Evolutionary conservation across 2,888 invertebrate species (phyloP), one percentile per base, ranked within the genome.

Genomic region (Sarcophaga rosellei): DNA sequence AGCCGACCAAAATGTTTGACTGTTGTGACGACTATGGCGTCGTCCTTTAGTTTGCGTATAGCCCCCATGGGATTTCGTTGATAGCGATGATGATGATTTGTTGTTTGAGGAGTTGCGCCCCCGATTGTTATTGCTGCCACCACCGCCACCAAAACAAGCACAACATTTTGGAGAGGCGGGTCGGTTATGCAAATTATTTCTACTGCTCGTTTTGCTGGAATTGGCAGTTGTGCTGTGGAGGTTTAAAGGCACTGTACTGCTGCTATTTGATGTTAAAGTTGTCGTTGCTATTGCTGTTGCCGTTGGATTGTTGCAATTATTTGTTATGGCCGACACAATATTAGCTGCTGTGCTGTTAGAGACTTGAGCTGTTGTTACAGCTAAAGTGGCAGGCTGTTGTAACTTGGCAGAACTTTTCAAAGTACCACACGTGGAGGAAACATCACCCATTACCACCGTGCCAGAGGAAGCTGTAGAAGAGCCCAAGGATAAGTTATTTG

Each of bases 1-100:
- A 17, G 96, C 96, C 79, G 96, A 95, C 93, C 93, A 93, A 78
- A 93, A 92, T 12, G 93, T 91, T 89, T 92, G 92, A 3, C 91
- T 83, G 69, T 90, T 88, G 69, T 89, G 90, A 81, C 84, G 86
- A 70, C 78, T 78, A n/a, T 86, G 81, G 53, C 90, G 90, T 66
- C 89, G 89, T 35, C 89, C 89, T 87, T 89, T 92, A 70, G 89
- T 86, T 61, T 89, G 86, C 47, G 66, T 47, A 63, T 84, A 81
- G 25, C 62, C 35, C 35, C 35, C 74, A 77, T 81, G 61, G 12
- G 89, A 80, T 84, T 88, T 88, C 86, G 84, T 88, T 76, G 87
- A 87, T 73, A 86, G 73, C 79, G 87, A 74, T 82, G 87, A 65
- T 84, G 87, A 74, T 82, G 87, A 65, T 84, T 85, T 85, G 79